Base-by-base conservation (phyloP, 1,140 invertebrate species). In the Harpegnathos saltator region DNA sequence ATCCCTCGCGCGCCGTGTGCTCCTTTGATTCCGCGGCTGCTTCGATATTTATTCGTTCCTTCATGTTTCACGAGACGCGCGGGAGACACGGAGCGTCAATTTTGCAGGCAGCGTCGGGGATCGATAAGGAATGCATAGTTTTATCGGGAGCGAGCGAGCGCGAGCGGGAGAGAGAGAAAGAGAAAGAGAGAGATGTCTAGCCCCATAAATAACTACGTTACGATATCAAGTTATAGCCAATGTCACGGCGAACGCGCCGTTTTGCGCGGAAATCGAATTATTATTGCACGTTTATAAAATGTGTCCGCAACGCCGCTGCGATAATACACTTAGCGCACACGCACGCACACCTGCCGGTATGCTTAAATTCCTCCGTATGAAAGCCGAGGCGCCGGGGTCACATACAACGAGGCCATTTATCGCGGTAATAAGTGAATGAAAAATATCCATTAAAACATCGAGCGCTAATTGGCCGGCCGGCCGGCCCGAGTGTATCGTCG, bases 1-100 rank as follows among this genome's bases (percentile, higher is more conserved):
- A 82, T 90, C 87, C 90, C 89, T 73, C 54, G 83, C 75, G 61
- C 56, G 50, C 61, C 75, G 68, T 82, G 88, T 90, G 44, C 71
- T 71, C 90, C 88, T 44, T 44, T 88, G 92, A 93, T 93, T 92
- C 89, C 82, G 78, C 48, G 78, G 69, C 90, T 90, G 78, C 75
- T 92, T 68, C 72, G 89, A 92, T 92, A 92, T 93, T 92, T 92
- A 93, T 93, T 92, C 85, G 86, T 3, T 85, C 77, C 59, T 81
- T 62, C 66, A 52, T 48, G 56, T 82, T 73, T 73, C 44, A 38
- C 87, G 85, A 75, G 29, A 66, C 63, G 58, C 38, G 26, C 82
- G 22, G 58, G 62, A 72, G 26, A 24, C 52, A n/a, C 5, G 52
- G n/a, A n/a, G n/a, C 82, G 29, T 33, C 29, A 56, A 44, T 44